These are phyloP conservation scores for Anguilla obscura DNA, from an alignment of 2,797 vertebrate species.

Conservation along the genomic window DNA sequence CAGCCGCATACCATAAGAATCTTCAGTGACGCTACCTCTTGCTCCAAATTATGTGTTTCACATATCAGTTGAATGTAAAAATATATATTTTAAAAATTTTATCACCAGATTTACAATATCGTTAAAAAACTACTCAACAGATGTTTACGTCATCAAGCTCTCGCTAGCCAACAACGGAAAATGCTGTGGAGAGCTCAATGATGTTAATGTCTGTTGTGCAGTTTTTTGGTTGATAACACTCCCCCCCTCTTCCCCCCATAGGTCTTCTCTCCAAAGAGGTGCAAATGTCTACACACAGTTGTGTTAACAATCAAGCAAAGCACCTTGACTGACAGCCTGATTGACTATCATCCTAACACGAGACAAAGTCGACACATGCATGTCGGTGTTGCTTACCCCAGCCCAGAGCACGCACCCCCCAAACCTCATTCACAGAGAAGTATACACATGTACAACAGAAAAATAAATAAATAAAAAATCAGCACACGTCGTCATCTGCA, in stretches of 20 bases:
- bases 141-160: too few relatives aligned
- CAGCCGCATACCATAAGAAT: too few relatives aligned
- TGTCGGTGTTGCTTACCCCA: constrained; percentile 53
- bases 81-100: too few relatives aligned
- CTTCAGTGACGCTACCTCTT: too few relatives aligned
- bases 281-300: constrained; percentile 64
- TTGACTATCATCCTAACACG: constrained; percentile 69
- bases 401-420: constrained; percentile 51
- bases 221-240: constrained; percentile 67
- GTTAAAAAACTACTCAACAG: too few relatives aligned
- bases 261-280: constrained; percentile 57
- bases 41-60: too few relatives aligned
- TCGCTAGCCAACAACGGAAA: too few relatives aligned
- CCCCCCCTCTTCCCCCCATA: constrained; percentile 31
- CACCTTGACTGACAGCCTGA: constrained; percentile 72
- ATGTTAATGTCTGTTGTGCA: too few relatives aligned
- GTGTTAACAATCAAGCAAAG: constrained; percentile 67
- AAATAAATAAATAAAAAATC: constrained; percentile 28
- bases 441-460: constrained; percentile 53
- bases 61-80: too few relatives aligned
- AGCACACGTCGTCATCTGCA: constrained; percentile 54
- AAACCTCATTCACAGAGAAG: constrained; percentile 47
- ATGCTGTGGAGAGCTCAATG: too few relatives aligned
- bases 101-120: too few relatives aligned
- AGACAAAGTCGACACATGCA: constrained; percentile 61